phyloP scores from a whole-genome alignment of 2,113 vertebrate genomes.

The Psophia crepitans region DNA sequence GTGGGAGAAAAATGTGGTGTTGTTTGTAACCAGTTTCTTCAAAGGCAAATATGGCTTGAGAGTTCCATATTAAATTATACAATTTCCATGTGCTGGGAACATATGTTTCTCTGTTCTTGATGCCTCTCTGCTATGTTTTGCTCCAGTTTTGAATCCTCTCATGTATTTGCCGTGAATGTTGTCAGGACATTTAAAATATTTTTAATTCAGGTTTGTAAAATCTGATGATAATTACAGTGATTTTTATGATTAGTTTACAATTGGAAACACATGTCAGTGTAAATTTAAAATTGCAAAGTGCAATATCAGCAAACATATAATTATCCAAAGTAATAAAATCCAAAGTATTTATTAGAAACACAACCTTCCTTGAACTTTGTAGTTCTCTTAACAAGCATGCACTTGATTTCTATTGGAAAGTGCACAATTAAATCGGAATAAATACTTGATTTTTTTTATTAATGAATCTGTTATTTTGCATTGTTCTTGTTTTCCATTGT shows the following conservation, averaged over 20 bases:
- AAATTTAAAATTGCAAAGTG: neutral
- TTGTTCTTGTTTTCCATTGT: neutral
- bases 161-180: neutral
- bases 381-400: neutral
- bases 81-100: fast-evolving
- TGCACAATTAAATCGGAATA: fast-evolving
- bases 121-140: neutral
- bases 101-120: neutral
- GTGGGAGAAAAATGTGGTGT: neutral
- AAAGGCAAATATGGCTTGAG: neutral
- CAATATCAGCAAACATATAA: neutral
- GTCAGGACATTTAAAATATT: neutral
- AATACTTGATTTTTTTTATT: neutral
- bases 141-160: neutral
- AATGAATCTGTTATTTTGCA: neutral
- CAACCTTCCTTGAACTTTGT: neutral
- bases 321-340: neutral
- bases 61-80: neutral
- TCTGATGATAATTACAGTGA: neutral
- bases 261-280: neutral
- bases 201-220: neutral
- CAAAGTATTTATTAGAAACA: neutral
- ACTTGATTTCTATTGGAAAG: neutral
- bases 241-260: neutral
- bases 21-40: neutral